Evolutionary conservation across 2,888 invertebrate species (phyloP).

Genomic region (Cacoxenus indagator): DNA sequence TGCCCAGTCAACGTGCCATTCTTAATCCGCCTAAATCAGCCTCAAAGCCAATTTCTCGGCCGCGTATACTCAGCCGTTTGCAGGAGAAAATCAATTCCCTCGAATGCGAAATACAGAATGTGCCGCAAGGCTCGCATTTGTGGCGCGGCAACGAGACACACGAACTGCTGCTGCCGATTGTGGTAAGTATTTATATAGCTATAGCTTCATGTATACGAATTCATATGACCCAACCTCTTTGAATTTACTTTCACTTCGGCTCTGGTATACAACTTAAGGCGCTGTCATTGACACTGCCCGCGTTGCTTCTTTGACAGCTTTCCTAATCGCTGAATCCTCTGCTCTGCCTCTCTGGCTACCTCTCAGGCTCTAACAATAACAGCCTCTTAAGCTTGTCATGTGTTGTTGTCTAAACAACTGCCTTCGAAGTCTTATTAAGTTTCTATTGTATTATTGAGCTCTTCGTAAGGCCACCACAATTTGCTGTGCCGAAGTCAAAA

Average conservation of each 20-base stretch:
- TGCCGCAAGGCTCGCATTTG: constrained; percentile 77
- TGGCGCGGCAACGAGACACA: constrained; percentile 83
- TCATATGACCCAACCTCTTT: neutral
- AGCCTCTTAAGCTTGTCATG: neutral
- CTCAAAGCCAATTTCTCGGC: constrained; percentile 66
- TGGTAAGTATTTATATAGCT: constrained; percentile 72
- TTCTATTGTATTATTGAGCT: constrained; percentile 36
- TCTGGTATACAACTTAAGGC: neutral
- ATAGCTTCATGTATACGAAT: neutral
- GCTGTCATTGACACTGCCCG: neutral
- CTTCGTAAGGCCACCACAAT: constrained; percentile 22
- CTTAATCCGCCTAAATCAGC: constrained; percentile 56
- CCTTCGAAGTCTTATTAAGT: constrained; percentile 40
- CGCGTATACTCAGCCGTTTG: constrained; percentile 72
- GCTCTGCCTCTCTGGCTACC: neutral
- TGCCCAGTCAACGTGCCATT: constrained; percentile 21
- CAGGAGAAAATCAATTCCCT: constrained; percentile 77
- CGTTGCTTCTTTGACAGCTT: constrained; percentile 16
- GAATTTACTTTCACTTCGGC: constrained; percentile 4
- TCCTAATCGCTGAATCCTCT: neutral
- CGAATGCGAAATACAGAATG: constrained; percentile 77
- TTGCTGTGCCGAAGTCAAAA: neutral
- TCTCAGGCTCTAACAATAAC: too few relatives aligned
- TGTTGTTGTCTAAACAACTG: constrained; percentile 46
- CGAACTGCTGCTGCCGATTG: constrained; percentile 77